These are phyloP conservation scores for Argyresthia albistria DNA, from an alignment of 2,888 invertebrate species.

Conservation along the genomic window DNA sequence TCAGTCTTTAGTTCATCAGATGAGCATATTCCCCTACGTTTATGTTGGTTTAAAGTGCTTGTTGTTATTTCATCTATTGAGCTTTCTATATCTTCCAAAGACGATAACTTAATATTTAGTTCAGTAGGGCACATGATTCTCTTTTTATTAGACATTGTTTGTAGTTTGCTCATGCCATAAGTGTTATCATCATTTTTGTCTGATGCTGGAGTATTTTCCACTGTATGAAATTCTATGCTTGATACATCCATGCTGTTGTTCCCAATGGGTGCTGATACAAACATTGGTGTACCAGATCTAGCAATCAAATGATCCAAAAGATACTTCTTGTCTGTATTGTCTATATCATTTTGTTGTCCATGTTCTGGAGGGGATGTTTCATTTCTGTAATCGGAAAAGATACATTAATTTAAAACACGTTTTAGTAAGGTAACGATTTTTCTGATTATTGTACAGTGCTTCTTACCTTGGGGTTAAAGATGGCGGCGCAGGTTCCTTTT, in stretches of 20 bases:
- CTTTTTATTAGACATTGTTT: constrained; percentile 25
- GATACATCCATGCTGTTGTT: constrained; percentile 53
- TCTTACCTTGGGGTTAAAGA: constrained; percentile 21
- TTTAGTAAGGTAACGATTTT: not conserved
- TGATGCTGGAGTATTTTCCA: constrained; percentile 54
- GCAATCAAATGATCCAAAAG: constrained; percentile 68
- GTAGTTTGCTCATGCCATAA: constrained; percentile 23
- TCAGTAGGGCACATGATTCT: constrained; percentile 62
- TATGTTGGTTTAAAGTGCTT: constrained; percentile 56
- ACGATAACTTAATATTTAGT: constrained; percentile 52
- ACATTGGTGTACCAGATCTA: constrained; percentile 60
- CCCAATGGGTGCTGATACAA: constrained; percentile 56
- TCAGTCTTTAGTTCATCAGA: constrained; percentile 62
- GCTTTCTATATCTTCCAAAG: constrained; percentile 52
- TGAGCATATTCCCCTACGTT: constrained; percentile 71
- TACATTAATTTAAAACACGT: not conserved
- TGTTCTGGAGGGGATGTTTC: constrained; percentile 22
- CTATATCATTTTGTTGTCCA: constrained; percentile 38
- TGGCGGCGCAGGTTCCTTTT: constrained; percentile 19
- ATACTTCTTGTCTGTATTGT: constrained; percentile 64
- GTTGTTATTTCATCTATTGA: constrained; percentile 60
- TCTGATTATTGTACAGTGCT: not conserved
- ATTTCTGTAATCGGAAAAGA: constrained; percentile 16
- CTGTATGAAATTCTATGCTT: constrained; percentile 60
- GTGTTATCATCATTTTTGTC: constrained; percentile 24